Evolutionary conservation across 1,140 invertebrate species (phyloP).

Genomic region (Kradibia gibbosae): DNA sequence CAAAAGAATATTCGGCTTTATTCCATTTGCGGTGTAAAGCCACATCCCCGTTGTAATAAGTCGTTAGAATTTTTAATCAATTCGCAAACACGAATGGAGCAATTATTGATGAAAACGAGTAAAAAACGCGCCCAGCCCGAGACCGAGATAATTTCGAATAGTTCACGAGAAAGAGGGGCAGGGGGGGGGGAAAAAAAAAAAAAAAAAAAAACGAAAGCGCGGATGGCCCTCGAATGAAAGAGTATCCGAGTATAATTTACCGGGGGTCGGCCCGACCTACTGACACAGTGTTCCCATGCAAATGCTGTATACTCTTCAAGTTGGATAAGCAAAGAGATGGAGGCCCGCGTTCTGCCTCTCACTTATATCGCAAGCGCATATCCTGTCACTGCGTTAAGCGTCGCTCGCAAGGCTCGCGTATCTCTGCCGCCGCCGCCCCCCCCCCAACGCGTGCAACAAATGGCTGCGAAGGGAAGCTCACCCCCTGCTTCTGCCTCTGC

Average conservation of each 20-base stretch:
- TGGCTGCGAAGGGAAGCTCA: conserved; percentile 7
- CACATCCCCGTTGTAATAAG: too few relatives aligned
- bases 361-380: conserved; percentile 1
- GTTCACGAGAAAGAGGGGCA: not conserved
- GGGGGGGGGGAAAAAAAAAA: not conserved
- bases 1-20: too few relatives aligned
- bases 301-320: conserved; percentile 58
- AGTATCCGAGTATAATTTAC: not conserved
- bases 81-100: too few relatives aligned
- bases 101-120: too few relatives aligned
- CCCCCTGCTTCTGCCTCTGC: not conserved
- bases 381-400: conserved; percentile 15
- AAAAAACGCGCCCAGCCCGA: too few relatives aligned
- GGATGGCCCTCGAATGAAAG: not conserved
- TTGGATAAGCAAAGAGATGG: conserved; percentile 48
- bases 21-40: too few relatives aligned
- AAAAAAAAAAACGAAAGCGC: not conserved
- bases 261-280: conserved; percentile 50
- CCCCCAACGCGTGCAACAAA: not conserved
- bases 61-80: too few relatives aligned
- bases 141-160: not conserved
- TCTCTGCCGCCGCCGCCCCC: too few relatives aligned
- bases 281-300: conserved; percentile 60
- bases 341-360: not conserved
- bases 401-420: not conserved